These are phyloP conservation scores for Standfussiana lucernea DNA, from an alignment of 2,888 invertebrate species.

Conservation along the genomic window DNA sequence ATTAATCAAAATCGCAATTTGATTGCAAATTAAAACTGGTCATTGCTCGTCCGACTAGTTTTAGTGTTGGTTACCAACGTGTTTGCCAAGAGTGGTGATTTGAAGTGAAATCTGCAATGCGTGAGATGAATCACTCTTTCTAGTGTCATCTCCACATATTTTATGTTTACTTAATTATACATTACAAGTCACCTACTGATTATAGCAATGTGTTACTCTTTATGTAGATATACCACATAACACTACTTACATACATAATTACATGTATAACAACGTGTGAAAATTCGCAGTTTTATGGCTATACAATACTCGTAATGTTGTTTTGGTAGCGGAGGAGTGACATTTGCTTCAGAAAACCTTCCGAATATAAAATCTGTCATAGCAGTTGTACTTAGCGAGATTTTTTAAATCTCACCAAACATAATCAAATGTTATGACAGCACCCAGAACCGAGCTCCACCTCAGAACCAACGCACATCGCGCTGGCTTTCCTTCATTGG, in stretches of 20 bases:
- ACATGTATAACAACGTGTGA: slow-evolving; percentile 40
- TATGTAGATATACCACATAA: slow-evolving; percentile 24
- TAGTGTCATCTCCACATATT: not conserved
- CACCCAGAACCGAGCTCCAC: not conserved
- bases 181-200: not conserved
- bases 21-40: not conserved
- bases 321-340: not conserved
- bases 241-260: slow-evolving; percentile 18
- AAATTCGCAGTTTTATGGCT: slow-evolving; percentile 31
- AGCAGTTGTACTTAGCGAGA: not conserved
- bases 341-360: not conserved
- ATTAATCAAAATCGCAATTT: not conserved
- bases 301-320: not conserved
- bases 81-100: not conserved
- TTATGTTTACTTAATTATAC: not conserved
- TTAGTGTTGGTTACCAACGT: not conserved
- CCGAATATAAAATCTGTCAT: not conserved
- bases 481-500: not conserved
- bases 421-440: not conserved
- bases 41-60: not conserved
- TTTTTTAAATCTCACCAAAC: not conserved
- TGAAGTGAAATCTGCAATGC: not conserved
- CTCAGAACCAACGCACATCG: not conserved
- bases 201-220: slow-evolving; percentile 6
- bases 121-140: not conserved